phyloP scores from a whole-genome alignment of 2,113 vertebrate genomes.

The Anarhynchus alexandrinus region DNA sequence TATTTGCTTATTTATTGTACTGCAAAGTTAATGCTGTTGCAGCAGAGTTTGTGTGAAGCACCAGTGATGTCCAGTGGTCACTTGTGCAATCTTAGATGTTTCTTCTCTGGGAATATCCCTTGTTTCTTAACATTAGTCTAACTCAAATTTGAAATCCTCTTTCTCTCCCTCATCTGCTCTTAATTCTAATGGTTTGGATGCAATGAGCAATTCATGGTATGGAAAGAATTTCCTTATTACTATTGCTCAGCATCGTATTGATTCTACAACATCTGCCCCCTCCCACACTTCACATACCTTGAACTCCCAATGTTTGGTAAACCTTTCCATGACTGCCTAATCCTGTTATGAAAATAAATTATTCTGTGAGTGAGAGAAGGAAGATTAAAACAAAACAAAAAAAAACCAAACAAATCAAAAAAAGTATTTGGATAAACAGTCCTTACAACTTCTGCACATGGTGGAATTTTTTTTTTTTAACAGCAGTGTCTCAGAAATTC shows the following conservation, averaged over 20 bases:
- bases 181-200: conserved; percentile 55
- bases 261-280: conserved; percentile 70
- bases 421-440: conserved; percentile 64
- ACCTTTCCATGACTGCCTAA: conserved; percentile 74
- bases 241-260: conserved; percentile 28
- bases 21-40: conserved; percentile 36
- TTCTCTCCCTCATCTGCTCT: conserved; percentile 71
- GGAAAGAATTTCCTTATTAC: conserved; percentile 23
- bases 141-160: conserved; percentile 65
- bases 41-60: conserved; percentile 38
- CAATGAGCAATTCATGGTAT: conserved; percentile 12
- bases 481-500: conserved; percentile 31
- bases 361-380: conserved; percentile 69
- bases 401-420: not conserved
- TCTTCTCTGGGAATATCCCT: conserved; percentile 40
- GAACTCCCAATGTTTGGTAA: conserved; percentile 56
- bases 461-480: not conserved
- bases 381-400: conserved; percentile 55
- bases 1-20: conserved; percentile 6
- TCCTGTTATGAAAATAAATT: conserved; percentile 74
- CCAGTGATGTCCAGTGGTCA: conserved; percentile 11
- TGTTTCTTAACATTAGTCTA: conserved; percentile 60
- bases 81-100: not conserved
- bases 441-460: conserved; percentile 64
- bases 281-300: conserved; percentile 73